Evolutionary conservation across 2,888 invertebrate species (phyloP).

Genomic region (Watsonalla binaria): DNA sequence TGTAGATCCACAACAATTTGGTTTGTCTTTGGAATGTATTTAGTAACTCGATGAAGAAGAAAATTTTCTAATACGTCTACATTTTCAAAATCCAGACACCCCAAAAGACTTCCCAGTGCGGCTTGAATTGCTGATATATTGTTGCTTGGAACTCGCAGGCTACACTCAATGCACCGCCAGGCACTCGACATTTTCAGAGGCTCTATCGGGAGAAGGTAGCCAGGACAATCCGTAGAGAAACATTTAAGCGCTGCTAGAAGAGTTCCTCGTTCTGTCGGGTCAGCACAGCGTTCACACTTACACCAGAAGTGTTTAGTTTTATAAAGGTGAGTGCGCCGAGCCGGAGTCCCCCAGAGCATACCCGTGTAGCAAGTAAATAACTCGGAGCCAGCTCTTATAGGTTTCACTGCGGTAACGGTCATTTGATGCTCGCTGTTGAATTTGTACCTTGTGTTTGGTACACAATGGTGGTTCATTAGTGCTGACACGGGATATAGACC

Average conservation of each 20-base stretch:
- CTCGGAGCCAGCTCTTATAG: constrained; percentile 80
- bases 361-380: constrained; percentile 83
- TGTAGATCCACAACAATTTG: constrained; percentile 81
- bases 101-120: constrained; percentile 76
- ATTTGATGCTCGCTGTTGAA: constrained; percentile 79
- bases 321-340: constrained; percentile 79
- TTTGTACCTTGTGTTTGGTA: constrained; percentile 82
- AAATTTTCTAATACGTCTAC: constrained; percentile 78
- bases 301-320: constrained; percentile 85
- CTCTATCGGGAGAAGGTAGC: constrained; percentile 77
- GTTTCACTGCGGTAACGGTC: constrained; percentile 78
- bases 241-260: constrained; percentile 79
- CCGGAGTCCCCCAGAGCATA: constrained; percentile 82
- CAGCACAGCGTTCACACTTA: constrained; percentile 81
- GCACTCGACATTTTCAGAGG: constrained; percentile 69
- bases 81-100: constrained; percentile 66
- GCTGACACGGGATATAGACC: constrained; percentile 83
- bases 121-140: constrained; percentile 73
- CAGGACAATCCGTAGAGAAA: constrained; percentile 69
- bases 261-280: constrained; percentile 82
- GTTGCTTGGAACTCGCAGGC: constrained; percentile 58
- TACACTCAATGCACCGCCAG: constrained; percentile 81
- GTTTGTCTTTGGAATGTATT: constrained; percentile 78
- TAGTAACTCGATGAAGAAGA: constrained; percentile 69
- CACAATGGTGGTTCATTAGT: constrained; percentile 84